These are phyloP conservation scores for Heliconius ethilla DNA, from an alignment of 2,888 invertebrate genomes.

Conservation along the genomic window DNA sequence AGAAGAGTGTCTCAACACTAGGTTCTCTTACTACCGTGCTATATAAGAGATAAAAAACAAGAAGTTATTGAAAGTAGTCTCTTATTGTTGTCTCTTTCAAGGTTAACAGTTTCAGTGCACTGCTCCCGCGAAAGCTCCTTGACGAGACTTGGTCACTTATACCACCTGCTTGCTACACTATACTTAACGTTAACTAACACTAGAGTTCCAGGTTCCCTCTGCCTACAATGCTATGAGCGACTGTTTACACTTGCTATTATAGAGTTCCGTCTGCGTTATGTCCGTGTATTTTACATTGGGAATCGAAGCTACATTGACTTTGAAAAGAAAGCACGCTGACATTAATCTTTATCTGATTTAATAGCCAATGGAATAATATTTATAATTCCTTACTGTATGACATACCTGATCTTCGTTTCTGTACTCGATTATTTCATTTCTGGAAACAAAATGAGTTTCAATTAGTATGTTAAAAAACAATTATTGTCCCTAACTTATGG, in stretches of 20 bases:
- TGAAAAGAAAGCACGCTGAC: conserved; percentile 11
- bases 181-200: no score
- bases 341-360: not conserved
- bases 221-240: not conserved
- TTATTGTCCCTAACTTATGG: not conserved
- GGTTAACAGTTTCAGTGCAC: conserved; percentile 16
- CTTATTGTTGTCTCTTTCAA: conserved; percentile 3
- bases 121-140: conserved; percentile 13
- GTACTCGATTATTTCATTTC: conserved; percentile 75
- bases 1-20: not conserved
- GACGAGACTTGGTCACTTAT: conserved; percentile 17
- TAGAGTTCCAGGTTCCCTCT: no score
- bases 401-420: conserved; percentile 72
- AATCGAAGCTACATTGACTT: not conserved
- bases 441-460: conserved; percentile 55
- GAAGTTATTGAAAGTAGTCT: not conserved
- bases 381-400: conserved; percentile 32
- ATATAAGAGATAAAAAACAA: not conserved
- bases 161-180: conserved; percentile 4
- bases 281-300: not conserved
- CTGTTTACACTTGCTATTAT: conserved; percentile 5
- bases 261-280: no score
- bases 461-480: conserved; percentile 1
- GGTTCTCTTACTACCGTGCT: not conserved
- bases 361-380: conserved; percentile 7